Conservation (phyloP, 2,113 vertebrate species). For the Uropsilus gracilis region DNA sequence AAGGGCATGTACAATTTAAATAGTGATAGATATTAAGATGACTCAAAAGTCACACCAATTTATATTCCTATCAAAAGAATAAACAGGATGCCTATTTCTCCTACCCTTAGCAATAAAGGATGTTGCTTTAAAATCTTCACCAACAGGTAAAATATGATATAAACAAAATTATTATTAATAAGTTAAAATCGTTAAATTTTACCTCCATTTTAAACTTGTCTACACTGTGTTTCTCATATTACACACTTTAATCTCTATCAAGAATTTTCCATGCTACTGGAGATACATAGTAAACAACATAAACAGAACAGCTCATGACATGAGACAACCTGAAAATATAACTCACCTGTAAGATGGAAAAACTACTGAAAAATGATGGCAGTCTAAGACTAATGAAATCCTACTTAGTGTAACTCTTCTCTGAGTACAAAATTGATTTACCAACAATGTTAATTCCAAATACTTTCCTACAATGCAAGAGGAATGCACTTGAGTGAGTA, state of each 20-base stretch:
- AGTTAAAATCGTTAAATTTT: neutral
- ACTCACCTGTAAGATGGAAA: neutral
- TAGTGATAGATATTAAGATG: neutral
- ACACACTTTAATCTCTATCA: constrained; percentile 16
- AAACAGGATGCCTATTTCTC: neutral
- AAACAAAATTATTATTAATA: neutral
- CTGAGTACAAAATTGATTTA: neutral
- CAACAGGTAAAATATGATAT: neutral
- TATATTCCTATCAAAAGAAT: neutral
- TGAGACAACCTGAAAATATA: neutral
- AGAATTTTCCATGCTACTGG: neutral
- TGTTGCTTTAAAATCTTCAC: neutral
- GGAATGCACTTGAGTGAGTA: neutral
- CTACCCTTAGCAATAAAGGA: neutral
- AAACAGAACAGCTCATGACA: neutral
- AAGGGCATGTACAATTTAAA: neutral
- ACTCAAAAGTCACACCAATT: neutral
- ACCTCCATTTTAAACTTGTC: neutral
- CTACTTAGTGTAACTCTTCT: neutral
- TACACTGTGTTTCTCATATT: constrained; percentile 5
- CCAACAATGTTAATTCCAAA: neutral
- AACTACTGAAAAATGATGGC: neutral
- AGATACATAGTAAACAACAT: neutral
- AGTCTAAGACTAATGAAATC: neutral
- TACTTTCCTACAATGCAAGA: neutral